phyloP scores from a whole-genome alignment of 1,140 invertebrate species.

The Cataglyphis hispanica region DNA sequence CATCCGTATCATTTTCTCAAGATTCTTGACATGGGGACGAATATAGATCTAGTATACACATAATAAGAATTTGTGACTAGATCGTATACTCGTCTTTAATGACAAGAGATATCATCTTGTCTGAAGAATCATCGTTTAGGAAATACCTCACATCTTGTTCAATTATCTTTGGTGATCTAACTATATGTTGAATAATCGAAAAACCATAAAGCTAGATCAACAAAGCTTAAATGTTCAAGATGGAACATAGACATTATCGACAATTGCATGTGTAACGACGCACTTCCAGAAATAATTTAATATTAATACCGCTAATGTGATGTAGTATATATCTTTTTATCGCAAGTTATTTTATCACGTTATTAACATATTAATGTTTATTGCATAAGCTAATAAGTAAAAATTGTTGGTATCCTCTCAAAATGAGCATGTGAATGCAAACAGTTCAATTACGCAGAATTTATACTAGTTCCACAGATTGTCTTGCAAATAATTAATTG shows the following conservation, averaged over 20 bases:
- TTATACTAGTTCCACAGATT: background rate
- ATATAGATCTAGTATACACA: constrained; percentile 83
- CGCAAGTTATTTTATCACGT: background rate
- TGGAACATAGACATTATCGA: constrained; percentile 67
- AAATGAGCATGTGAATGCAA: constrained; percentile 8
- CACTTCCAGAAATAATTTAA: constrained; percentile 2
- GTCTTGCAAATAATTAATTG: background rate
- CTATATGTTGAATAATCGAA: constrained; percentile 86
- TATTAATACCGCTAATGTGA: background rate
- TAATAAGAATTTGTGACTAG: constrained; percentile 85
- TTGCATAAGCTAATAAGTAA: background rate
- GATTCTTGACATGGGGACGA: constrained; percentile 72
- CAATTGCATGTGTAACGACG: background rate
- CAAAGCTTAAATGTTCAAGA: constrained; percentile 85
- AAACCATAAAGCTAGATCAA: constrained; percentile 89
- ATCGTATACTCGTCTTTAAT: constrained; percentile 85
- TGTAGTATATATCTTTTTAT: background rate
- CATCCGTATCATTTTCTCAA: background rate
- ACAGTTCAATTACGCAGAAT: constrained; percentile 6
- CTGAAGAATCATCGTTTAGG: background rate
- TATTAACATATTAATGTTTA: background rate
- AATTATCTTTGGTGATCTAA: constrained; percentile 89
- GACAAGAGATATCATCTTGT: constrained; percentile 45
- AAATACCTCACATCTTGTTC: constrained; percentile 60
- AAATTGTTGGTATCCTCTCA: background rate